phyloP scores from a whole-genome alignment of 2,797 vertebrate species.

The Helicolenus hilgendorfi region DNA sequence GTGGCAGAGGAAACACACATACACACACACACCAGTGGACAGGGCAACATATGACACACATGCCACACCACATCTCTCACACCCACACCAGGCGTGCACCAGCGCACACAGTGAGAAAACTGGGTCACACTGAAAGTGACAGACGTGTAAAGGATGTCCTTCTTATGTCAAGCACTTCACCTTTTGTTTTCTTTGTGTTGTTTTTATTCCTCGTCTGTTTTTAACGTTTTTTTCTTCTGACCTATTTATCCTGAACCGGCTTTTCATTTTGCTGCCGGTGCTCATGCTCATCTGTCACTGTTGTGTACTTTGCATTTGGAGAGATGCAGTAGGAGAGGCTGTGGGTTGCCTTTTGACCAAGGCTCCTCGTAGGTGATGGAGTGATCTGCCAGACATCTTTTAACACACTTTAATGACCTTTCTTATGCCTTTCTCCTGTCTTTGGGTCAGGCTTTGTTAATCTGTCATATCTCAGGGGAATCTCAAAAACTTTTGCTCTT shows the following conservation, averaged over 20 bases:
- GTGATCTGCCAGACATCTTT: not conserved
- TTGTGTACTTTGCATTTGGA: not conserved
- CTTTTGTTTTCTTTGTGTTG: not conserved
- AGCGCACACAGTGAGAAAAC: not conserved
- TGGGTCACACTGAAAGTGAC: slow-evolving; percentile 24
- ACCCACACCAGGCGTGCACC: not conserved
- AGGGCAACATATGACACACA: not conserved
- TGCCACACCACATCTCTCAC: not conserved
- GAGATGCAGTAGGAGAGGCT: not conserved
- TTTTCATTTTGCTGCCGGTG: not conserved
- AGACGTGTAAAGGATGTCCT: slow-evolving; percentile 1
- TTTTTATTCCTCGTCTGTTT: not conserved
- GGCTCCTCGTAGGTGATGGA: not conserved
- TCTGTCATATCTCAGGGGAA: not conserved
- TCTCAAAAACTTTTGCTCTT: not conserved
- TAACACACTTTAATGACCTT: not conserved
- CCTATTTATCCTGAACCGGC: slow-evolving; percentile 17
- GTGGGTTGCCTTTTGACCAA: not conserved
- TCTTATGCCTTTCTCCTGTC: not conserved
- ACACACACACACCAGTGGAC: not conserved
- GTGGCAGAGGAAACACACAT: not conserved
- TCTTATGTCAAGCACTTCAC: not conserved
- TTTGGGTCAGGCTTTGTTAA: not conserved
- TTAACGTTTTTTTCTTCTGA: not conserved
- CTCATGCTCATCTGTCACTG: slow-evolving; percentile 5